phyloP scores from a whole-genome alignment of 2,113 vertebrate genomes.

The Crotalus tigris region DNA sequence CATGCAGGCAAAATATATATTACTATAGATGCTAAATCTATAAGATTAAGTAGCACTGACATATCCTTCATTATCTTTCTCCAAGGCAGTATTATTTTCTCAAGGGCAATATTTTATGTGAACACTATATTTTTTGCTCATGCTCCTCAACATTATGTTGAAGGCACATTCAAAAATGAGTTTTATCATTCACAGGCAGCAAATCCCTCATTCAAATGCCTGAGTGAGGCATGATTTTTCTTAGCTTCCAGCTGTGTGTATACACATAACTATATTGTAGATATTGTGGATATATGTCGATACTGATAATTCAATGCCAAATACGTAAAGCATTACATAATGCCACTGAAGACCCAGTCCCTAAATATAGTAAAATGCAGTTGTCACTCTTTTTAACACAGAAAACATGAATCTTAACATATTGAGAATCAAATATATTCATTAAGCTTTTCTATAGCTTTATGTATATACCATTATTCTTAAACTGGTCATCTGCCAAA shows the following conservation, averaged over 20 bases:
- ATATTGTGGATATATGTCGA: not conserved
- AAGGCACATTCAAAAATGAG: not conserved
- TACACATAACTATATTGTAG: not conserved
- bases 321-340: not conserved
- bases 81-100: not conserved
- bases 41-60: not conserved
- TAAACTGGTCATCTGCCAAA: not conserved
- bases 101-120: not conserved
- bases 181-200: not conserved
- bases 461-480: not conserved
- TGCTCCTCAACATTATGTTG: not conserved
- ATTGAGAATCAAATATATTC: not conserved
- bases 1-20: not conserved
- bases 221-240: not conserved
- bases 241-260: not conserved
- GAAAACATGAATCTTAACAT: not conserved
- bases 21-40: not conserved
- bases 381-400: not conserved
- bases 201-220: not conserved
- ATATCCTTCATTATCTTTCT: not conserved
- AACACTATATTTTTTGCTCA: not conserved
- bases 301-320: too few relatives aligned
- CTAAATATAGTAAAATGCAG: not conserved
- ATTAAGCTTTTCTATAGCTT: not conserved
- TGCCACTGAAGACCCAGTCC: not conserved